Percentiles rank a stretch among this genome's conserved stretches.
Conservation (phyloP, 2,888 invertebrate genomes). For the Tenthredo amoena region DNA sequence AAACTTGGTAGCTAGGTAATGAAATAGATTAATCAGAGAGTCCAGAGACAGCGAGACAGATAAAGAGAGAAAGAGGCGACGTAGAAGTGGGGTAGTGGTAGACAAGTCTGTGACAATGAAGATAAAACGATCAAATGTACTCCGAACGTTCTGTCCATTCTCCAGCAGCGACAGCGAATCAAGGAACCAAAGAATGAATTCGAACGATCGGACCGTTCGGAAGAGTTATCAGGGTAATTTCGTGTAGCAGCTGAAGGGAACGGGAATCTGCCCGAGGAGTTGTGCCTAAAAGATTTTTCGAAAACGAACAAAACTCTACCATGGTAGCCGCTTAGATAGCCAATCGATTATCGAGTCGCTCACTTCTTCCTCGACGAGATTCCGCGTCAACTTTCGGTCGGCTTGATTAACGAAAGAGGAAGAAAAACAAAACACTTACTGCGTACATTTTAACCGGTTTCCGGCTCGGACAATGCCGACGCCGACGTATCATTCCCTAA, state of each 20-base stretch:
- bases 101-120: slow-evolving; percentile 36
- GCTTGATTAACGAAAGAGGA: neutral
- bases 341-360: slow-evolving; percentile 22
- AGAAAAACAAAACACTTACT: neutral
- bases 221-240: slow-evolving; percentile 48
- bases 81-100: neutral
- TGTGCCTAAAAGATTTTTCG: slow-evolving; percentile 28
- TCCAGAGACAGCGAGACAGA: neutral
- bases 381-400: neutral
- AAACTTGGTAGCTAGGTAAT: slow-evolving; percentile 60
- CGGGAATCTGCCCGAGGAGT: neutral
- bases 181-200: slow-evolving; percentile 41
- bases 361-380: neutral
- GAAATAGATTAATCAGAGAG: slow-evolving; percentile 67
- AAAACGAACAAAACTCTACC: neutral
- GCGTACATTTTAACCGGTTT: neutral
- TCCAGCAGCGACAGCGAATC: slow-evolving; percentile 43
- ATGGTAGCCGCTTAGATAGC: neutral
- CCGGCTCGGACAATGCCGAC: neutral
- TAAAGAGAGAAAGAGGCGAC: neutral
- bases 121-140: slow-evolving; percentile 51
- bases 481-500: neutral
- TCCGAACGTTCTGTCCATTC: slow-evolving; percentile 36
- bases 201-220: slow-evolving; percentile 22
- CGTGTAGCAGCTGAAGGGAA: slow-evolving; percentile 33